Base-by-base conservation (phyloP, 2,888 invertebrate genomes). In the Lasioglossum malachurum region DNA sequence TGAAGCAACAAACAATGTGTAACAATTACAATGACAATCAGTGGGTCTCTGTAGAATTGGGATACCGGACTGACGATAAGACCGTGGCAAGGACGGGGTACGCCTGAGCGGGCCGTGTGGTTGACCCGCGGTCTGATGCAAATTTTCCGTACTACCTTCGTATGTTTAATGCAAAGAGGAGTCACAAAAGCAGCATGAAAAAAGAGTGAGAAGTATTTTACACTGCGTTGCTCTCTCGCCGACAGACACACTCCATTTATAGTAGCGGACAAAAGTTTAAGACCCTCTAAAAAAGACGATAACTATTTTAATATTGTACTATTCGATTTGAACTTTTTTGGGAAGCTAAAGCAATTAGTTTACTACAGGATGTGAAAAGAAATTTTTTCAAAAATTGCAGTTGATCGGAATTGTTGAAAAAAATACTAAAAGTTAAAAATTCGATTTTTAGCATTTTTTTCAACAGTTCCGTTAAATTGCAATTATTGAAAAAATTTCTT, bases 121-220 rank as follows among this genome's bases (percentile, higher is more conserved):
- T 86, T 93, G 94, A 91, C 94, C 93, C 93, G 93, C 92, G 90
- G 91, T 91, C 88, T 95, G 95, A 94, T 96, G 95, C 87, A 97
- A 95, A 95, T 96, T 97, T 95, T 97, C 97, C 92, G 96, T 96
- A 95, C 96, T 97, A 95, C 96, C 96, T 96, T 95, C 92, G 90
- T 93, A 92, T 88, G 92, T 90, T 92, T 91, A 93, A 92, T 92
- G 89, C 82, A 92, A 93, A 91, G 90, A 81, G 81, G 87, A 90
- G 83, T 91, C 93, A 76, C 90, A 91, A 90, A 94, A 93, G 94
- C 94, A 95, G 95, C 94, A 95, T 95, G 94, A 92, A 95, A 94
- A 89, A 88, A 84, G 64, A 88, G 83, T 82, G 85, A 91, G 74
- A 90, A 86, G 77, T 86, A 72, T 60, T 88, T 91, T 87, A 91